Percentiles rank a stretch among this genome's conserved stretches.
phyloP scores from a whole-genome alignment of 2,797 vertebrate genomes.

The Hippoglossus hippoglossus region DNA sequence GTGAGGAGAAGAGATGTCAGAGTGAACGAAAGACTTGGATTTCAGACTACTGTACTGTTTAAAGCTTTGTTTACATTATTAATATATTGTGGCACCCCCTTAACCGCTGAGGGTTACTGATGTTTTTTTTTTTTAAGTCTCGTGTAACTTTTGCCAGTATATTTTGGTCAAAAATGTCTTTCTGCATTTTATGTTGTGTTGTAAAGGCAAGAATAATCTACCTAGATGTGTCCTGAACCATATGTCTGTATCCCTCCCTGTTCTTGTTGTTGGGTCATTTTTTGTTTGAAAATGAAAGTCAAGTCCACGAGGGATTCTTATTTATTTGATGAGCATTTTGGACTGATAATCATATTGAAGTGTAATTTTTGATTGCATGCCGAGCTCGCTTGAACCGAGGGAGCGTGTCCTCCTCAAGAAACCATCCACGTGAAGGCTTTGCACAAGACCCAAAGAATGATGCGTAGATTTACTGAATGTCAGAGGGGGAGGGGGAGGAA shows the following conservation, averaged over 20 bases:
- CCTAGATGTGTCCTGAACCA: constrained; percentile 80
- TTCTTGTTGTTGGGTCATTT: constrained; percentile 59
- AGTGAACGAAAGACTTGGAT: constrained; percentile 57
- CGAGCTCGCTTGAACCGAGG: constrained; percentile 53
- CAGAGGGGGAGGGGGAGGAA: constrained; percentile 51
- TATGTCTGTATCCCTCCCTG: constrained; percentile 66
- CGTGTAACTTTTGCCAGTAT: constrained; percentile 75
- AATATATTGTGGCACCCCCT: constrained; percentile 84
- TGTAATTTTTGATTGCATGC: constrained; percentile 72
- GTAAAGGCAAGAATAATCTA: constrained; percentile 82
- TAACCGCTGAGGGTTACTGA: constrained; percentile 68
- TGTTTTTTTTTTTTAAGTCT: constrained; percentile 66
- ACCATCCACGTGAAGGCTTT: constrained; percentile 73
- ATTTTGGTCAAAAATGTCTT: constrained; percentile 73
- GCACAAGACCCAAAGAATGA: constrained; percentile 74
- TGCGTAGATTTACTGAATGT: constrained; percentile 73
- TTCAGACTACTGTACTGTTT: constrained; percentile 80
- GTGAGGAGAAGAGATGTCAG: constrained; percentile 48
- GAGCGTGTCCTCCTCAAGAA: constrained; percentile 58
- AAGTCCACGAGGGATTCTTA: constrained; percentile 76
- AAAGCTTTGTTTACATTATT: constrained; percentile 87
- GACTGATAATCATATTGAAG: constrained; percentile 81
- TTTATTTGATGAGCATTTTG: constrained; percentile 84
- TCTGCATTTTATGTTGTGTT: constrained; percentile 68
- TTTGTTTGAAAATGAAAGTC: constrained; percentile 79